A percentile compares a stretch with the other conserved stretches of the same genome.
These are phyloP conservation scores for Drosophila pandora DNA, from an alignment of 1,140 invertebrate genomes.

Conservation along the genomic window DNA sequence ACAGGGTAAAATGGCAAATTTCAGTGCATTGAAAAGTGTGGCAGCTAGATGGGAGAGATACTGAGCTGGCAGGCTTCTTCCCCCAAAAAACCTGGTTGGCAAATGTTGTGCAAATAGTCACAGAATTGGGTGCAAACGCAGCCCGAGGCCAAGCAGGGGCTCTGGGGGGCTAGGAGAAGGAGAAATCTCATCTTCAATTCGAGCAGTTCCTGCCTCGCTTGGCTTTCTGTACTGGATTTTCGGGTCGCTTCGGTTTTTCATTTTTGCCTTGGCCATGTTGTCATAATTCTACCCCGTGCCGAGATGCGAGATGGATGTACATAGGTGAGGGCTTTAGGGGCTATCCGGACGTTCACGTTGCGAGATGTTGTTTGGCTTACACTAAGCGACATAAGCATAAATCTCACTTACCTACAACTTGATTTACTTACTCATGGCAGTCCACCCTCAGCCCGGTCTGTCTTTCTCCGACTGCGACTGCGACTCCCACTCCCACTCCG, in stretches of 20 bases:
- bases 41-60: constrained; percentile 26
- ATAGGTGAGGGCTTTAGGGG: constrained; percentile 8
- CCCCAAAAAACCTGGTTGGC: constrained; percentile 30
- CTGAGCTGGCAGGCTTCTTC: constrained; percentile 6
- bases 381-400: constrained; percentile 80
- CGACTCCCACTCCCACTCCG: too few species aligned
- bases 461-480: constrained; percentile 1
- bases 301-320: constrained; percentile 6
- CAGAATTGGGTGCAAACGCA: constrained; percentile 53
- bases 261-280: constrained; percentile 65
- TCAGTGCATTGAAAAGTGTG: constrained; percentile 14
- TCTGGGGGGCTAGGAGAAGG: constrained; percentile 1
- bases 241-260: constrained; percentile 42
- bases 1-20: constrained; percentile 23
- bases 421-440: constrained; percentile 68
- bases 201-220: neutral
- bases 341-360: constrained; percentile 32
- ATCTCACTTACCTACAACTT: constrained; percentile 82
- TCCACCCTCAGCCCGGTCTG: neutral
- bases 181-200: constrained; percentile 26
- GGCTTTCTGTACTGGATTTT: constrained; percentile 24
- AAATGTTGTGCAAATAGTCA: constrained; percentile 62
- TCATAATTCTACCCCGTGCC: constrained; percentile 59
- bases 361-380: constrained; percentile 70
- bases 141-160: constrained; percentile 22